Conservation (phyloP, 2,113 vertebrate genomes). For the Forbesichthys agassizii region DNA sequence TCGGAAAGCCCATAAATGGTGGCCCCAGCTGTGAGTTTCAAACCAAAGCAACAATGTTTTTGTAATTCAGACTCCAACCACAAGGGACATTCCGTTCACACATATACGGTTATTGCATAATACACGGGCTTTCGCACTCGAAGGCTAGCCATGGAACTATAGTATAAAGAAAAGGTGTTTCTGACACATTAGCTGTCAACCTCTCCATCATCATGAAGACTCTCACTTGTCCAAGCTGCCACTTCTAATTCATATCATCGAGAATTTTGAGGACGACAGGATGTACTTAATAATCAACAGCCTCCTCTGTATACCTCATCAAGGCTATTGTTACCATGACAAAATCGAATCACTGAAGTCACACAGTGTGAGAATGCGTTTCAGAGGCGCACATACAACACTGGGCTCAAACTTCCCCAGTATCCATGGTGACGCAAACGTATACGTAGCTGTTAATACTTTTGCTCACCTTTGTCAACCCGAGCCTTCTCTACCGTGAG, state of each 20-base stretch:
- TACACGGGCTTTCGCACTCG: neutral
- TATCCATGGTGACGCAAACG: conserved; percentile 43
- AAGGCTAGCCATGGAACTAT: neutral
- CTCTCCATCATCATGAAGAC: conserved; percentile 3
- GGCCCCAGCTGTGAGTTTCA: too few species aligned
- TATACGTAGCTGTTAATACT: conserved; percentile 30
- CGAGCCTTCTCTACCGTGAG: conserved; percentile 19
- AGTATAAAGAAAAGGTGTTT: neutral
- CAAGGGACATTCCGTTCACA: too few species aligned
- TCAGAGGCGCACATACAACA: conserved; percentile 1
- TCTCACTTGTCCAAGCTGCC: conserved; percentile 9
- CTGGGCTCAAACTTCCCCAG: conserved; percentile 25
- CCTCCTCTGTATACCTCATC: neutral
- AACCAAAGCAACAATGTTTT: too few species aligned
- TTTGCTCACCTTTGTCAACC: conserved; percentile 45
- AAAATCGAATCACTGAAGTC: neutral
- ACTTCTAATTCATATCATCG: conserved; percentile 2
- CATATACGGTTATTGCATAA: too few species aligned
- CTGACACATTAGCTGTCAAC: neutral
- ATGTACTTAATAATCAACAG: neutral
- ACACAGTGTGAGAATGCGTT: conserved; percentile 6
- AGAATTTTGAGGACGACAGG: neutral
- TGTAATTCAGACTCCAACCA: too few species aligned
- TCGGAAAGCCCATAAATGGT: too few species aligned
- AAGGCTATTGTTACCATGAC: conserved; percentile 26